A percentile compares a stretch with the other conserved stretches of the same genome.
These are phyloP conservation scores for Coryphaenoides rupestris DNA, from an alignment of 2,113 vertebrate genomes.

Conservation along the genomic window DNA sequence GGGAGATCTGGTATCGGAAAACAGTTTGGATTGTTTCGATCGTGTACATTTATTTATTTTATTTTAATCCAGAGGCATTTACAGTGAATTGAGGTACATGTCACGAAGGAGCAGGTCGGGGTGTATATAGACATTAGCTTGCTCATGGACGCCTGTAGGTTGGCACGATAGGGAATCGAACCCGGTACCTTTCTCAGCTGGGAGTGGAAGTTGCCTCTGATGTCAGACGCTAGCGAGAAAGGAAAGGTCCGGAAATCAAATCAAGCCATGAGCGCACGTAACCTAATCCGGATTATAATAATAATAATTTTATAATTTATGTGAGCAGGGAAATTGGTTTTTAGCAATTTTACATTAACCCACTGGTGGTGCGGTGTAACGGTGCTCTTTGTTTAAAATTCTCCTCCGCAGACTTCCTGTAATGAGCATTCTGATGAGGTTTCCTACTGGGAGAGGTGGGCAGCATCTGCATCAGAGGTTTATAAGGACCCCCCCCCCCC, in stretches of 20 bases:
- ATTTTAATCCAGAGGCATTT: too few species aligned
- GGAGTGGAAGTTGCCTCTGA: background rate
- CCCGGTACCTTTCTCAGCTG: too few species aligned
- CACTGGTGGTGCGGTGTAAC: slow-evolving; percentile 30
- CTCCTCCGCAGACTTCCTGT: background rate
- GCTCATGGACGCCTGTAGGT: too few species aligned
- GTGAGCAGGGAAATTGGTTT: slow-evolving; percentile 36
- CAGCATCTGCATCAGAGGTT: slow-evolving; percentile 17
- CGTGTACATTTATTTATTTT: too few species aligned
- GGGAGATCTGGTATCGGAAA: too few species aligned
- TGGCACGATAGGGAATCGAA: too few species aligned
- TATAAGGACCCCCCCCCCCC: slow-evolving; percentile 38
- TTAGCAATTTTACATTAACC: slow-evolving; percentile 31
- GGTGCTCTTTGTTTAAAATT: too few species aligned
- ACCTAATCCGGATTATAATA: slow-evolving; percentile 44
- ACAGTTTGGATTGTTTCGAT: too few species aligned
- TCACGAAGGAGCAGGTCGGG: too few species aligned
- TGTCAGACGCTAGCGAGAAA: too few species aligned
- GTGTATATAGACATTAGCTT: too few species aligned
- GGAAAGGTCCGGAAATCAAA: background rate
- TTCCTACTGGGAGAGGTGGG: slow-evolving; percentile 24
- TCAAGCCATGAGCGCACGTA: background rate
- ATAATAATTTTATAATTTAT: slow-evolving; percentile 43
- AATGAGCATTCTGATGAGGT: slow-evolving; percentile 35
- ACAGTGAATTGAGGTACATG: too few species aligned